Evolutionary conservation across 1,140 invertebrate genomes (phyloP), one percentile per base, ranked within the genome.

Genomic region (Drosophila tristis): DNA sequence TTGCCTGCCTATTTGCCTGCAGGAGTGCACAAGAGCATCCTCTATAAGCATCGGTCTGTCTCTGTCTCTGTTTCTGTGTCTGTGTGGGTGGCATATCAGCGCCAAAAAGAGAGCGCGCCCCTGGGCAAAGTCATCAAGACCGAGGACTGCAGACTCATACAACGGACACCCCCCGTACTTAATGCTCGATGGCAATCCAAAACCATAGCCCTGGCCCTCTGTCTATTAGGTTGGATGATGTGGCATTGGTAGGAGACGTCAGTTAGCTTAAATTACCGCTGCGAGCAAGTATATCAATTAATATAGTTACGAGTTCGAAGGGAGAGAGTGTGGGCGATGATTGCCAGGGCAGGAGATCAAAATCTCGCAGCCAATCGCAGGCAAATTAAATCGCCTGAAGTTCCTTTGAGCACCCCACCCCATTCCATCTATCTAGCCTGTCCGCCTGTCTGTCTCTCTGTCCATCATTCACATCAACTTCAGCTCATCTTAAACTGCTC

Each of bases 251-350:
- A 78, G 78, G 61, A 48, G 84, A 77, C 75, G 74, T 89, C 63
- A 84, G 84, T 89, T 80, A 76, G 84, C 77, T 82, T 78, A 89
- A 89, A 89, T 89, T 89, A 89, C 78, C 73, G 84, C 84, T 89
- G 67, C 79, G 72, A 89, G 84, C 84, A 64, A 84, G 67, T 89
- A 84, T 89, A 89, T 89, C 85, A 89, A 89, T 89, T 89, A 89
- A 89, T 90, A 90, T 89, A 90, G 79, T 89, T 87, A 80, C 89
- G 84, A 51, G 67, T 74, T 87, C 45, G 9, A 50, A 42, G 54
- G 6, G 31, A 56, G 59, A 20, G 29, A 31, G 25, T 44, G 25
- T 11, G 42, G 53, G 45, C 35, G 11, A 39, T 39, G 51, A 54
- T 43, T 51, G 58, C 42, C 16, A 11, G 39, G 16, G 6, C 16